These are phyloP conservation scores for Plumapathes pennacea DNA, from an alignment of 92 coral and sea anemone genomes.

Conservation along the genomic window DNA sequence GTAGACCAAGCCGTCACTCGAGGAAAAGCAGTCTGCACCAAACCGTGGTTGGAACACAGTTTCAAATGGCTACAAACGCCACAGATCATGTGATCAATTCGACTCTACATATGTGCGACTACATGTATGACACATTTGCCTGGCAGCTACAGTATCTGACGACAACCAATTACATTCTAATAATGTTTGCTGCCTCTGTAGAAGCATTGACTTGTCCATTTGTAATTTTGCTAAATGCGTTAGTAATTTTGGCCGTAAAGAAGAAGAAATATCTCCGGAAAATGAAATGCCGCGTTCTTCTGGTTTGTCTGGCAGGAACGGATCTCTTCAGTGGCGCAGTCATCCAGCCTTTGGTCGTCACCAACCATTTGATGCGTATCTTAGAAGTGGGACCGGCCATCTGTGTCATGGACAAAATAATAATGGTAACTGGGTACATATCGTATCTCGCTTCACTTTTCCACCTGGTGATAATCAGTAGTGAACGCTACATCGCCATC, in stretches of 20 bases:
- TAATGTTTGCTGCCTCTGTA: background rate
- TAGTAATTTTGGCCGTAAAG: slow-evolving; percentile 21
- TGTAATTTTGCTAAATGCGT: slow-evolving; percentile 7
- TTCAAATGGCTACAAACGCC: no score
- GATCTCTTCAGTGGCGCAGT: slow-evolving; percentile 21
- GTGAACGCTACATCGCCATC: slow-evolving; percentile 11
- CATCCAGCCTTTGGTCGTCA: slow-evolving; percentile 17
- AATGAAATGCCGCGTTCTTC: slow-evolving; percentile 7
- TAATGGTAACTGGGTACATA: no score
- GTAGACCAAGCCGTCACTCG: no score
- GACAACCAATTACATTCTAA: no score
- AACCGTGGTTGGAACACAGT: no score
- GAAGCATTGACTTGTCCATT: background rate
- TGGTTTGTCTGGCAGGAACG: slow-evolving; percentile 14
- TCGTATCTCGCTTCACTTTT: background rate
- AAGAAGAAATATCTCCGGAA: slow-evolving; percentile 3
- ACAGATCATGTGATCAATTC: no score
- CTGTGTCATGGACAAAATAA: no score
- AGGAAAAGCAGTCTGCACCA: no score
- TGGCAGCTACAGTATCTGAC: no score
- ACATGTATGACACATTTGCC: no score
- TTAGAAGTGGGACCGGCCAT: no score
- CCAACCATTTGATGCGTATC: background rate
- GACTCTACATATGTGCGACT: no score
- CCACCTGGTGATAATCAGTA: slow-evolving; percentile 4